Evolutionary conservation across 2,888 invertebrate genomes (phyloP), one percentile per base, ranked within the genome.

Genomic region (Drosophila atroscutellata): DNA sequence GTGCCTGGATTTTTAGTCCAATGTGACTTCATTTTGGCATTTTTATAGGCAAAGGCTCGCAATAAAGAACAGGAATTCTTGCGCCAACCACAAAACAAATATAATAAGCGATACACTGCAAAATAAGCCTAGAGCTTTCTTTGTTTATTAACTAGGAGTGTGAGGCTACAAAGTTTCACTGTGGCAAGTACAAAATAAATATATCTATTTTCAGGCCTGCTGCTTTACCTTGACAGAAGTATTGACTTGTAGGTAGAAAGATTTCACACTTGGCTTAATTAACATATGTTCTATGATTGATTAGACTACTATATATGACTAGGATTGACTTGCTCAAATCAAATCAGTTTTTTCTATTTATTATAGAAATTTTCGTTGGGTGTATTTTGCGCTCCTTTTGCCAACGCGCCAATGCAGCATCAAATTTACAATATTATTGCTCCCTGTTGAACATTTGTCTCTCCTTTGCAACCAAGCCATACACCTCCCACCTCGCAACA

Each of bases 341-440:
- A 45, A 45, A 8, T 24, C 2, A 7, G 3, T 0, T 24, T 15
- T 45, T 24, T 8, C 15, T 45, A 15, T 45, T 24, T 45, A 28
- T 26, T 49, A 28, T 18, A 18, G 26, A 5, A 2, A 11, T 49
- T 49, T 49, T 49, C 9, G 8, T 49, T 49, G 9, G 18, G 28
- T 50, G n/a, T 50, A 30, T 30, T 50, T 30, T 1, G 3, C 34
- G 42, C 45, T 45, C 1, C 24, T 2, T 0, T 45, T n/a, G 24
- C 60, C 42, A 47, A 56, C 47, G 59, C 75, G 67, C 73, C 86
- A 79, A 69, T 65, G 72, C 71, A 76, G 78, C 80, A 73, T 75
- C 77, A 78, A 84, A 84, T 88, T 86, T 84, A 78, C 77, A 84
- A 86, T 83, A 83, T 89, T 84, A 88, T 89, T 82, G 83, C 86